Percentiles rank a stretch among this genome's conserved stretches.
Conservation (phyloP, 2,888 invertebrate species). For the Archaeoteleia sp. region DNA sequence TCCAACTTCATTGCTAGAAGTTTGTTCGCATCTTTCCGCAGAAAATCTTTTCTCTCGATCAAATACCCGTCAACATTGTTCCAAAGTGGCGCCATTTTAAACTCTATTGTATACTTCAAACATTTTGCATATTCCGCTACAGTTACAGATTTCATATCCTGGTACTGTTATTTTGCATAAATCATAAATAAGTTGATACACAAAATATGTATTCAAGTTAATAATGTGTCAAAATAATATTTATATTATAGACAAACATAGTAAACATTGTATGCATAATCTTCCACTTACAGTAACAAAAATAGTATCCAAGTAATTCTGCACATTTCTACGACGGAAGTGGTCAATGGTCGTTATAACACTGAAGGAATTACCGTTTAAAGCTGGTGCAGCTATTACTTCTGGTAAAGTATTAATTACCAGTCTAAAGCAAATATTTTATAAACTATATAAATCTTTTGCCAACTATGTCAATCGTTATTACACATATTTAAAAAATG, state of each 20-base stretch:
- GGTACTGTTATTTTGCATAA: no score
- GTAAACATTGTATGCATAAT: no score
- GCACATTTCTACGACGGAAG: no score
- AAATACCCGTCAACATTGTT: constrained; percentile 65
- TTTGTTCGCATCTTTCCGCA: constrained; percentile 54
- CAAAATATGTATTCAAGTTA: no score
- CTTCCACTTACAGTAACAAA: no score
- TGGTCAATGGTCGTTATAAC: constrained; percentile 60
- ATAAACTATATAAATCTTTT: no score
- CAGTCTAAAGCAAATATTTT: neutral
- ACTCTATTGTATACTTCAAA: constrained; percentile 66
- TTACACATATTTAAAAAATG: no score
- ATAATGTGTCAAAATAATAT: no score
- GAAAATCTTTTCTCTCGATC: constrained; percentile 61
- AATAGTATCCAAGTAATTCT: no score
- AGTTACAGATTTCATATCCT: constrained; percentile 59
- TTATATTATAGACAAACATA: no score
- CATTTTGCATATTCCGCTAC: constrained; percentile 64
- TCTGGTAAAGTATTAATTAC: constrained; percentile 13
- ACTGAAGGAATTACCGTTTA: constrained; percentile 45
- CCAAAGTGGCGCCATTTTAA: constrained; percentile 69
- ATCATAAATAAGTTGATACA: no score
- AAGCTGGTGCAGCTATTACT: constrained; percentile 15
- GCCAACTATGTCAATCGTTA: no score
- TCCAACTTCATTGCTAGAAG: constrained; percentile 62